These are phyloP conservation scores for Linnaemya vulpina DNA, from an alignment of 2,888 invertebrate species.

Conservation along the genomic window DNA sequence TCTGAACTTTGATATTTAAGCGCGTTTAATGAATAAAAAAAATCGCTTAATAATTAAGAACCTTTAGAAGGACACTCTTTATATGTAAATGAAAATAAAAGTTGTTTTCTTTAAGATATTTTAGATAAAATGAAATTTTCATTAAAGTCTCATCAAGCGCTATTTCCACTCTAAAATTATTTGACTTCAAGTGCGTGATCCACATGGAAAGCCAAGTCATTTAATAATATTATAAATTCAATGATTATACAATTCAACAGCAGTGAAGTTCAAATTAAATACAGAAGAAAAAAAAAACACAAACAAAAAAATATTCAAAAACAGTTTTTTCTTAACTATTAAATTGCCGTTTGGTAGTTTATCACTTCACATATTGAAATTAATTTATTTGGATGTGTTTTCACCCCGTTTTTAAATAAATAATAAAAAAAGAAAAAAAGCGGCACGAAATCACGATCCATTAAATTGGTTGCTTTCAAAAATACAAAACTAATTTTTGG, in stretches of 20 bases:
- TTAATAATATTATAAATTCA: not conserved
- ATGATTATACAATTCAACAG: not conserved
- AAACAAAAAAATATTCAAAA: not conserved
- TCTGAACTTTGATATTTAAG: not conserved
- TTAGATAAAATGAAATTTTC: not conserved
- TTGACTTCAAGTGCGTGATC: constrained; percentile 54
- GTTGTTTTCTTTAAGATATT: too few relatives aligned
- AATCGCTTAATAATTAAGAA: too few relatives aligned
- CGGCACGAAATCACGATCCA: constrained; percentile 62
- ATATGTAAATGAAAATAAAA: too few relatives aligned
- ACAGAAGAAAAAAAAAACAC: not conserved
- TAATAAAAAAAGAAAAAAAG: not conserved
- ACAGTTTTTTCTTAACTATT: not conserved
- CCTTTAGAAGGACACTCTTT: too few relatives aligned
- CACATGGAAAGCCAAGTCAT: constrained; percentile 43
- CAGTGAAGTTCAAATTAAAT: constrained; percentile 13
- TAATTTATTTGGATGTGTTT: not conserved
- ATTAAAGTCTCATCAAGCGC: constrained; percentile 8
- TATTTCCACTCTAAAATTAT: constrained; percentile 6
- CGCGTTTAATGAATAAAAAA: too few relatives aligned
- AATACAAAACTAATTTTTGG: constrained; percentile 21
- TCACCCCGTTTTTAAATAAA: constrained; percentile 19
- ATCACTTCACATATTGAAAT: constrained; percentile 7
- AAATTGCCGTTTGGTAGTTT: constrained; percentile 18
- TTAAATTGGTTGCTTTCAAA: constrained; percentile 46